Conservation (phyloP, 2,113 vertebrate species). For the Mungos mungo region DNA sequence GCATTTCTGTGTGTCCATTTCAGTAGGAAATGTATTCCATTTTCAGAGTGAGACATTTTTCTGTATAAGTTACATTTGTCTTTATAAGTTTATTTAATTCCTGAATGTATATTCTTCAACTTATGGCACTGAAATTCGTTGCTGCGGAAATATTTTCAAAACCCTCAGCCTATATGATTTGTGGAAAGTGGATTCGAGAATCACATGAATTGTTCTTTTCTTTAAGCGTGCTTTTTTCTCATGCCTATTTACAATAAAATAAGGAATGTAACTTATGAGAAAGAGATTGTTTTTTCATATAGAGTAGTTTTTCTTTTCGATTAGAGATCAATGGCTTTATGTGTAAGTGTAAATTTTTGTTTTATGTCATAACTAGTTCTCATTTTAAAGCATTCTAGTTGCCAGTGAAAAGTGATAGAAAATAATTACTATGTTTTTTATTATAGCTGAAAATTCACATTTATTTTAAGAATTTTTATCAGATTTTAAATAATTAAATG, state of each 20-base stretch:
- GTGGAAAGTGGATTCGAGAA: not conserved
- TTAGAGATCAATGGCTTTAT: not conserved
- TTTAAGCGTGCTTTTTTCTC: not conserved
- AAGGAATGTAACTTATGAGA: conserved; percentile 19
- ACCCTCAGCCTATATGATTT: not conserved
- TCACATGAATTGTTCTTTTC: not conserved
- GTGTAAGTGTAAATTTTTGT: not conserved
- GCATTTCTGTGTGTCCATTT: conserved; percentile 11
- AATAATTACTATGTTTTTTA: conserved; percentile 3
- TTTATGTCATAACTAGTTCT: conserved; percentile 27
- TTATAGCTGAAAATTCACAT: not conserved
- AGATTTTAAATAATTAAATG: conserved; percentile 23
- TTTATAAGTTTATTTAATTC: conserved; percentile 32
- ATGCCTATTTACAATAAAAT: not conserved
- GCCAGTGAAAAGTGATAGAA: conserved; percentile 18
- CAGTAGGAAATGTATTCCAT: not conserved
- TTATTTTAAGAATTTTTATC: not conserved
- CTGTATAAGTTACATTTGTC: conserved; percentile 3
- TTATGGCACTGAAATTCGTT: not conserved
- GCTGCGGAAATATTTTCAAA: conserved; percentile 50
- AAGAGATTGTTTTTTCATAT: not conserved
- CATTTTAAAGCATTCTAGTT: not conserved
- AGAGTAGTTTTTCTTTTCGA: not conserved
- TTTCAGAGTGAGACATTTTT: conserved; percentile 27
- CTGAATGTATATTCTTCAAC: not conserved